These are phyloP conservation scores for Deilephila porcellus DNA, from an alignment of 2,888 invertebrate species.

Conservation along the genomic window DNA sequence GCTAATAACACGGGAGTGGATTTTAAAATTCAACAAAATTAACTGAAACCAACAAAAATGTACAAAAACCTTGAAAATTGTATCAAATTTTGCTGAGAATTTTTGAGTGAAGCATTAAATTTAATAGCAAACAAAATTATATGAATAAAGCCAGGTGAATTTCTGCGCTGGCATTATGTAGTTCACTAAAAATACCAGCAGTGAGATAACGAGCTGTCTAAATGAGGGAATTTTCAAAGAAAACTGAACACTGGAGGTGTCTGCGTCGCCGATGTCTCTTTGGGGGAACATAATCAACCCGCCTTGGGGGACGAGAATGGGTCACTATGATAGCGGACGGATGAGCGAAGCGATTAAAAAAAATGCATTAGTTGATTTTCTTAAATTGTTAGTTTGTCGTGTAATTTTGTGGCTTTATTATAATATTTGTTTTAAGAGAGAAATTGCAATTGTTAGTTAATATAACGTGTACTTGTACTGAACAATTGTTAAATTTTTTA, in stretches of 20 bases:
- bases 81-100: not conserved
- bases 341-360: not conserved
- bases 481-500: too few species aligned
- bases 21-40: not conserved
- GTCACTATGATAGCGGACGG: not conserved
- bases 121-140: slow-evolving; percentile 27
- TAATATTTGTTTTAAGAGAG: too few species aligned
- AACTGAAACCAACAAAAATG: slow-evolving; percentile 2
- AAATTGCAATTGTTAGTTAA: too few species aligned
- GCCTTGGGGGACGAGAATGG: slow-evolving; percentile 26
- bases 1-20: not conserved
- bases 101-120: slow-evolving; percentile 20
- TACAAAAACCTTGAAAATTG: slow-evolving; percentile 14
- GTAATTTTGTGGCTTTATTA: too few species aligned
- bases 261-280: slow-evolving; percentile 37
- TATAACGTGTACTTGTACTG: too few species aligned
- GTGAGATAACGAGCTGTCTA: slow-evolving; percentile 35
- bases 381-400: too few species aligned
- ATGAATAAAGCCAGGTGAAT: slow-evolving; percentile 21
- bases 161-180: slow-evolving; percentile 8
- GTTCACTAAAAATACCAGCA: slow-evolving; percentile 26
- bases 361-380: too few species aligned
- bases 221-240: slow-evolving; percentile 39
- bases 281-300: slow-evolving; percentile 38
- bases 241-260: slow-evolving; percentile 38